Evolutionary conservation across 2,797 vertebrate species (phyloP).

Genomic region (Paratrypauchen microcephalus): DNA sequence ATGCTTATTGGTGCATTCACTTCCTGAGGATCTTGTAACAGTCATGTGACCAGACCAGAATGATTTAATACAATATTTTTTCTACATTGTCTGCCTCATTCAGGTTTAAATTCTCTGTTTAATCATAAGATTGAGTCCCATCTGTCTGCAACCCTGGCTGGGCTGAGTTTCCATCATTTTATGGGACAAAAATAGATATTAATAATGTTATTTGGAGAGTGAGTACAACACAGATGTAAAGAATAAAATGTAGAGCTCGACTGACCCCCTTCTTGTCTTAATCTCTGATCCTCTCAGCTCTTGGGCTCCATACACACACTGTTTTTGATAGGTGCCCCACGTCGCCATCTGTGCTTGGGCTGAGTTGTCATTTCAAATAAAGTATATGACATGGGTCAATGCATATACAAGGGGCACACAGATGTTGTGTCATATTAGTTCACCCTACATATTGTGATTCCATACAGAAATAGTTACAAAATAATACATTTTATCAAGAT

Average conservation of each 20-base stretch:
- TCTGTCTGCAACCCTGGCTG: slow-evolving; percentile 35
- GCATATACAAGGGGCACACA: slow-evolving; percentile 11
- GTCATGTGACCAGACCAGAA: slow-evolving; percentile 34
- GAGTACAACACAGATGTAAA: slow-evolving; percentile 37
- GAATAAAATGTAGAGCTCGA: slow-evolving; percentile 36
- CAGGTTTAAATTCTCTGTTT: slow-evolving; percentile 35
- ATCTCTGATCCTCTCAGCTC: slow-evolving; percentile 59
- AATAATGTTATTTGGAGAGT: slow-evolving; percentile 33
- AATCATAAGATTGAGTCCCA: slow-evolving; percentile 53
- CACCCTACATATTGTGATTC: too few species aligned
- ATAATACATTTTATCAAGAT: not conserved
- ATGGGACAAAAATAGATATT: slow-evolving; percentile 17
- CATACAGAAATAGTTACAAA: too few species aligned
- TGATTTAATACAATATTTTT: slow-evolving; percentile 53
- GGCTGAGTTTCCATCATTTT: slow-evolving; percentile 15
- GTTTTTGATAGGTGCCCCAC: slow-evolving; percentile 50
- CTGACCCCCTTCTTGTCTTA: slow-evolving; percentile 47
- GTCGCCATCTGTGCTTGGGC: slow-evolving; percentile 57
- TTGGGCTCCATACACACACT: slow-evolving; percentile 39
- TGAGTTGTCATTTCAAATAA: slow-evolving; percentile 44
- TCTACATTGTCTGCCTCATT: slow-evolving; percentile 36
- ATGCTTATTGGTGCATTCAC: slow-evolving; percentile 65
- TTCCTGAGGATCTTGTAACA: slow-evolving; percentile 32
- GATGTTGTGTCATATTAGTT: too few species aligned
- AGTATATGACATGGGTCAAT: slow-evolving; percentile 21